Evolutionary conservation across 2,113 vertebrate species (phyloP).

Genomic region (Crotalus horridus): DNA sequence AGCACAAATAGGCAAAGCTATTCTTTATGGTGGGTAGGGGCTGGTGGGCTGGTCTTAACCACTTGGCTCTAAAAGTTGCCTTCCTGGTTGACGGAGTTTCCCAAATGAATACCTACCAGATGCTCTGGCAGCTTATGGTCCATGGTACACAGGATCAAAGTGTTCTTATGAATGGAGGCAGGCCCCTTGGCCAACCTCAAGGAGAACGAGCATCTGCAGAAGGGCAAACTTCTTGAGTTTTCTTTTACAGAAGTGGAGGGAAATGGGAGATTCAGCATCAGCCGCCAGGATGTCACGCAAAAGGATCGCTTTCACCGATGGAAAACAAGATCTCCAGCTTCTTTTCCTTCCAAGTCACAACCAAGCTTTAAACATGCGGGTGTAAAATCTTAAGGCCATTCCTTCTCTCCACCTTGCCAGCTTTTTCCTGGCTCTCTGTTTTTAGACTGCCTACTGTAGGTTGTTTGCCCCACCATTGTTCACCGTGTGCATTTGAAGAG

Average conservation of each 20-base stretch:
- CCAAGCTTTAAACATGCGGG: neutral
- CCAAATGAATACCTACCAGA: neutral
- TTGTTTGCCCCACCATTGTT: too few species aligned
- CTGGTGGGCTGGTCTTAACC: neutral
- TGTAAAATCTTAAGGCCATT: neutral
- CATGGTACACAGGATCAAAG: too few species aligned
- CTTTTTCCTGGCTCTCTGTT: neutral
- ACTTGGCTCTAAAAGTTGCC: neutral
- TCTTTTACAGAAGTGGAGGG: neutral
- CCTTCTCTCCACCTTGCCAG: neutral
- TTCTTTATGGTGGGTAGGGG: neutral
- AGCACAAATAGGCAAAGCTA: constrained; percentile 17
- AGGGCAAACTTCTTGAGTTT: neutral
- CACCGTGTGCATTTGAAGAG: too few species aligned
- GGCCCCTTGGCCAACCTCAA: neutral
- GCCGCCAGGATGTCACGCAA: neutral
- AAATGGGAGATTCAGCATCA: neutral
- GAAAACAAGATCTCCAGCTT: neutral
- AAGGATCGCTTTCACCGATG: neutral
- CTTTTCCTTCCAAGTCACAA: too few species aligned
- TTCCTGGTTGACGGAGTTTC: neutral
- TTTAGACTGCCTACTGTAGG: neutral
- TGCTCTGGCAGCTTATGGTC: too few species aligned
- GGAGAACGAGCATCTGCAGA: too few species aligned
- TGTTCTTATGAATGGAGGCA: too few species aligned